Evolutionary conservation across 2,888 invertebrate genomes (phyloP).

Genomic region (Nezara viridula): DNA sequence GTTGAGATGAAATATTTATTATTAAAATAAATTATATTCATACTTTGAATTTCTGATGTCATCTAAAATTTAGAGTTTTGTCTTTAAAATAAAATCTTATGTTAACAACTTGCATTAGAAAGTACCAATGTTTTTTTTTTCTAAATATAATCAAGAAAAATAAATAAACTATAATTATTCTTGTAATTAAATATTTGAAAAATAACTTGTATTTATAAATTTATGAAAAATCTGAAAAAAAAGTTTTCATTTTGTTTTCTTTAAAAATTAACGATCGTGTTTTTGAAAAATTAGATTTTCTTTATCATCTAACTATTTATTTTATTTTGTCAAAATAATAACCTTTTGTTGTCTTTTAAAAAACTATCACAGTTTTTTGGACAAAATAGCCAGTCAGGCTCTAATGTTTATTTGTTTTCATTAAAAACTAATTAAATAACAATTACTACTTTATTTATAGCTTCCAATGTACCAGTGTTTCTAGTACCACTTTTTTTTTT

Average conservation of each 20-base stretch:
- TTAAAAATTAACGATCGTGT: not conserved
- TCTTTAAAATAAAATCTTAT: not conserved
- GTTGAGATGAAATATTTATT: not conserved
- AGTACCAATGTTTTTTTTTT: not conserved
- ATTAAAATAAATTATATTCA: not conserved
- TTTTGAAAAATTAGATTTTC: not conserved
- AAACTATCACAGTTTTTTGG: conserved; percentile 49
- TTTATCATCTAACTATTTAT: not conserved
- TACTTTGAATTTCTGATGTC: not conserved
- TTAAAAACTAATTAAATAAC: not conserved
- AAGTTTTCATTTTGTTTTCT: not conserved
- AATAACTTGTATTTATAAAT: not conserved
- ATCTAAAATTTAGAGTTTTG: not conserved
- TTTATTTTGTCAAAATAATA: conserved; percentile 6
- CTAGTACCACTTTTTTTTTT: conserved; percentile 36
- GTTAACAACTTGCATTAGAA: not conserved
- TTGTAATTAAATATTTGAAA: not conserved
- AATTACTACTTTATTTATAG: conserved; percentile 27
- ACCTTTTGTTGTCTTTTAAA: conserved; percentile 29
- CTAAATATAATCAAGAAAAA: too few species aligned
- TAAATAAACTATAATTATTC: not conserved
- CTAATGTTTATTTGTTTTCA: conserved; percentile 31
- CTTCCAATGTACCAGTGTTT: not conserved
- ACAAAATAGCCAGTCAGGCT: conserved; percentile 33
- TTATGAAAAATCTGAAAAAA: not conserved